Evolutionary conservation across 2,888 invertebrate genomes (phyloP), one percentile per base, ranked within the genome.

Genomic region (Tachina lurida): DNA sequence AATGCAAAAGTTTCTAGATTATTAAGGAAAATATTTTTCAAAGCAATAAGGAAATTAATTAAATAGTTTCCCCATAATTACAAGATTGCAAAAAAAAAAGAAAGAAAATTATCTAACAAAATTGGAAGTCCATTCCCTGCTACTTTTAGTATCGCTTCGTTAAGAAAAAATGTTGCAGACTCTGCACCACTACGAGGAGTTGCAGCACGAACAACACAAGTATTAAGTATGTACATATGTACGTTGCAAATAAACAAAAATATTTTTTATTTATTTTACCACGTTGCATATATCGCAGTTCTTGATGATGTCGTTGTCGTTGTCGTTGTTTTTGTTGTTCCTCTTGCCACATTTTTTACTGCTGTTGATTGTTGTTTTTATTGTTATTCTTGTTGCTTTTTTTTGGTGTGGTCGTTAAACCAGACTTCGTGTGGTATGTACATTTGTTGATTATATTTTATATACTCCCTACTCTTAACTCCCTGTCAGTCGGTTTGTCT

Each of bases 321-420:
- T 63, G 41, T 56, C n/a, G n/a, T n/a, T 63, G 54, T 63, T 70
- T 22, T 41, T 43, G 12, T 39, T 73, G 17, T 81, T 62, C 22
- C 67, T 74, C 63, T 76, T 76, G 82, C 82, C 70, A 82, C 60
- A 74, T 80, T 65, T 73, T 70, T 79, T 47, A 39, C 10, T 63
- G 65, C 31, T 56, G 54, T 22, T 75, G 49, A 13, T 49, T 60
- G 31, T 56, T 58, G 22, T 41, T 41, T 13, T 31, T 67, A 47
- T 67, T 45, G 41, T 12, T 63, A 22, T 31, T 43, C 56, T 63
- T 19, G 45, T 39, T 31, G 17, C n/a, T n/a, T n/a, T n/a, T n/a
- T 56, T 71, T 76, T 76, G 49, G 80, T 81, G 81, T 81, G 81
- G 81, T 75, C 81, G 81, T 68, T 62, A 68, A 81, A 81, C 75